Base-by-base conservation (phyloP, 2,113 vertebrate species). In the Engystomops pustulosus region DNA sequence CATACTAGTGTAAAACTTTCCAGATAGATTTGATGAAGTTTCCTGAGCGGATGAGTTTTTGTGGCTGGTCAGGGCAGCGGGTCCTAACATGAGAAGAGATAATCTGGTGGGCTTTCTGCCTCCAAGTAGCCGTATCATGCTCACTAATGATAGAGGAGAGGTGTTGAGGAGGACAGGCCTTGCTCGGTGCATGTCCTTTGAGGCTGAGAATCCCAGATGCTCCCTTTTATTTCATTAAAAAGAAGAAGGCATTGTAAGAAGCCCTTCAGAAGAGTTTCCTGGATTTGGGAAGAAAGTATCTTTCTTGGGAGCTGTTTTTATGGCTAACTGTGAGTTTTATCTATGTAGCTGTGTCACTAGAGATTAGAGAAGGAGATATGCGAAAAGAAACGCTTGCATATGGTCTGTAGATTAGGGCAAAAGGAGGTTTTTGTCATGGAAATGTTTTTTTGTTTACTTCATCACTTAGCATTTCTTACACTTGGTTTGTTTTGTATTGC, bases 371-470 rank as follows among this genome's bases (percentile, higher is more conserved):
- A 91, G 93, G 91, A 94, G 92, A 92, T 93, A 92, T 87, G 90
- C 91, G 92, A 91, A 93, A 91, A 94, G 94, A 93, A 95, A 94
- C 92, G 92, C 93, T 94, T 95, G 95, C 95, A 95, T 95, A 95
- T 94, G 95, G 94, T 94, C 93, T 93, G 90, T 91, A 94, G 94
- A 94, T 95, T 94, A 95, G 95, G 94, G 93, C 94, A 95, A 49
- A 95, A 95, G 93, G 93, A 89, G 93, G 93, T 97, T 96, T 94
- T 97, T 98, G 96, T 98, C 91, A 98, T 97, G 96, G 95, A 97
- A 98, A 98, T 98, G 90, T 86, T 0, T 91, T 88, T 94, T 95
- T 97, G 95, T 97, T 97, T 98, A 95, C 94, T 95, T 94, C 94
- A 95, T 93, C 95, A 96, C 96, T 94, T 94, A 95, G 94, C 96